Conservation (phyloP, 37 sponge, comb jelly and placozoan genomes). For the Lycopodina hypogea region DNA sequence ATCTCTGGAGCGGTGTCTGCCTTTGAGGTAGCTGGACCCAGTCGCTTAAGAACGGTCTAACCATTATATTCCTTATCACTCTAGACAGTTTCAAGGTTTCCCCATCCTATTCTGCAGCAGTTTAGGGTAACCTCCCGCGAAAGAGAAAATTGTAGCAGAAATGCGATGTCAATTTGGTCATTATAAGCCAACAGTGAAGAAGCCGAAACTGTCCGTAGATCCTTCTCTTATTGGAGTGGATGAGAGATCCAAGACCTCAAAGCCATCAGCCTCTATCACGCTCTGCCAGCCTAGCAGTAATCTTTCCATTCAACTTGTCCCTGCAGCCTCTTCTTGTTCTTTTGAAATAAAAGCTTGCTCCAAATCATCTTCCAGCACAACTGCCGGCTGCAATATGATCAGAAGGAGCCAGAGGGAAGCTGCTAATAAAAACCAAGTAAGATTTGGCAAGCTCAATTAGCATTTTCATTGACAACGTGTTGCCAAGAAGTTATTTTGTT, state of each 20-base stretch:
- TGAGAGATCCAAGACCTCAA: background rate
- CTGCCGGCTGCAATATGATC: background rate
- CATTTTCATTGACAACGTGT: background rate
- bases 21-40: no score
- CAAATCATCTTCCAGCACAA: background rate
- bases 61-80: no score
- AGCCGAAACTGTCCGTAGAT: background rate
- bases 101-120: no score
- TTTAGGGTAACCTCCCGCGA: no score
- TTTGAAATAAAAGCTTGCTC: background rate
- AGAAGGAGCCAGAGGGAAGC: background rate
- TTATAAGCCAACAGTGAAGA: no score
- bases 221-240: background rate
- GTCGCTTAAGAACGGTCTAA: no score
- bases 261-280: background rate
- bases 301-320: no score
- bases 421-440: conserved; percentile 6
- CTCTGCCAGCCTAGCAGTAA: background rate
- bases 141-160: no score
- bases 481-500: background rate
- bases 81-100: no score
- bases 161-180: no score
- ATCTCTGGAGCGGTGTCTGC: no score
- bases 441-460: background rate
- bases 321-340: background rate